Conservation (phyloP, 1,140 invertebrate species). For the Drosophila pandora region DNA sequence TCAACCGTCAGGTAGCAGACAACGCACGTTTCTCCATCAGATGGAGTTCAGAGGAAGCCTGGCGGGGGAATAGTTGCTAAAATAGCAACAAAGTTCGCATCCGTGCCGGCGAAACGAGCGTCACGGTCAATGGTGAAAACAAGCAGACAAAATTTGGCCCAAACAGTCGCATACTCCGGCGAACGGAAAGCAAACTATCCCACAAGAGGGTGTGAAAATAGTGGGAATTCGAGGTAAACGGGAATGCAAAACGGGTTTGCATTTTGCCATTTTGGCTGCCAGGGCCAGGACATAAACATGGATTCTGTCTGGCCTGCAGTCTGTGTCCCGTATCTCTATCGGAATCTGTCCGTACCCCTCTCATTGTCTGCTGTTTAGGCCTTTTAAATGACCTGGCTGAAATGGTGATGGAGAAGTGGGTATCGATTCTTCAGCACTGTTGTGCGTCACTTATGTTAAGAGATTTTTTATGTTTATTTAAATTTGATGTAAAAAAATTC, state of each 20-base stretch:
- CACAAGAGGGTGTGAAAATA: constrained; percentile 11
- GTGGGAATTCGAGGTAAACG: neutral
- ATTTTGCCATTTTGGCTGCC: constrained; percentile 68
- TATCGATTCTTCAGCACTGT: constrained; percentile 38
- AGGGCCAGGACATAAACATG: constrained; percentile 67
- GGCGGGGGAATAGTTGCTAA: constrained; percentile 3
- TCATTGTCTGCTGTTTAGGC: constrained; percentile 63
- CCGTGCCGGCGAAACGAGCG: constrained; percentile 62
- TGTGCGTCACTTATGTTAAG: neutral
- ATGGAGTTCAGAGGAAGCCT: neutral
- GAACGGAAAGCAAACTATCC: constrained; percentile 40
- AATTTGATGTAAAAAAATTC: neutral
- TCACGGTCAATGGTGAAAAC: constrained; percentile 71
- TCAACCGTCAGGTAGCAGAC: constrained; percentile 72
- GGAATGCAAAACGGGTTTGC: constrained; percentile 26
- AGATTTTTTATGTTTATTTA: too few species aligned
- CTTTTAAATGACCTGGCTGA: constrained; percentile 59
- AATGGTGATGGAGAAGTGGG: constrained; percentile 46
- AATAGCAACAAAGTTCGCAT: constrained; percentile 56
- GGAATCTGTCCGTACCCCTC: constrained; percentile 14
- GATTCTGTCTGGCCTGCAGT: constrained; percentile 41
- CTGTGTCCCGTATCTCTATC: constrained; percentile 27
- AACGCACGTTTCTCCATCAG: constrained; percentile 38
- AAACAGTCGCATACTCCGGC: constrained; percentile 7
- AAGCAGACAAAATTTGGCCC: constrained; percentile 25